Evolutionary conservation across 2,888 invertebrate species (phyloP).

Genomic region (Bursaphelenchus okinawaensis): DNA sequence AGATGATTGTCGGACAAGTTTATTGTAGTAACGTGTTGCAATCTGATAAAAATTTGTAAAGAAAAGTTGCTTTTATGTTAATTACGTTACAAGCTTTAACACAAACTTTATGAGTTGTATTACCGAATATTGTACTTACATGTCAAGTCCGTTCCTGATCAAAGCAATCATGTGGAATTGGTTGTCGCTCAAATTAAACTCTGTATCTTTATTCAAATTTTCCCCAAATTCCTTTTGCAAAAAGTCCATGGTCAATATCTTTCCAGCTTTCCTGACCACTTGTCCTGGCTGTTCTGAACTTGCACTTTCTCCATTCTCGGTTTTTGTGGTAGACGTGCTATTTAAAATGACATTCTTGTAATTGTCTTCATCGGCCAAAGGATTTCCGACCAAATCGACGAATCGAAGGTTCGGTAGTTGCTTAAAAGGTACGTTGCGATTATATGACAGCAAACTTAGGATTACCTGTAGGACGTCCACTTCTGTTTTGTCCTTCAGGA

Average conservation of each 20-base stretch:
- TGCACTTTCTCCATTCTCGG: slow-evolving; percentile 1
- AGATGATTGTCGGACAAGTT: slow-evolving; percentile 27
- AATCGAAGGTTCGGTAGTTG: slow-evolving; percentile 36
- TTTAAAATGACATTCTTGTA: slow-evolving; percentile 27
- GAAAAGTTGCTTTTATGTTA: too few relatives aligned
- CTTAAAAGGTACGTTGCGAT: slow-evolving; percentile 26
- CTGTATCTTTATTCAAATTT: background rate
- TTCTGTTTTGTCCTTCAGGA: slow-evolving; percentile 29
- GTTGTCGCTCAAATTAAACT: slow-evolving; percentile 15
- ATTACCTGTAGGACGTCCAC: slow-evolving; percentile 24
- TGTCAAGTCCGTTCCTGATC: slow-evolving; percentile 26
- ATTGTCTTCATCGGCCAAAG: slow-evolving; percentile 30
- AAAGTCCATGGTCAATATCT: slow-evolving; percentile 31
- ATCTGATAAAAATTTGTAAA: slow-evolving; percentile 14
- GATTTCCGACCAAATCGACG: slow-evolving; percentile 36
- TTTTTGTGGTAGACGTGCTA: background rate
- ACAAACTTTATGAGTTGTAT: too few relatives aligned
- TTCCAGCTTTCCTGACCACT: slow-evolving; percentile 22
- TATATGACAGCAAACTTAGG: background rate
- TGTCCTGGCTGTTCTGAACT: slow-evolving; percentile 10
- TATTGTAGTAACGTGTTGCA: slow-evolving; percentile 25
- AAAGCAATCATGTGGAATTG: slow-evolving; percentile 32
- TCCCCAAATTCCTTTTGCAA: slow-evolving; percentile 22
- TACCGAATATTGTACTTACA: slow-evolving; percentile 11
- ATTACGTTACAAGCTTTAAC: too few relatives aligned